A percentile compares a stretch with the other conserved stretches of the same genome.
Evolutionary conservation across 2,888 invertebrate species (phyloP).

Genomic region (Orgyia antiqua): DNA sequence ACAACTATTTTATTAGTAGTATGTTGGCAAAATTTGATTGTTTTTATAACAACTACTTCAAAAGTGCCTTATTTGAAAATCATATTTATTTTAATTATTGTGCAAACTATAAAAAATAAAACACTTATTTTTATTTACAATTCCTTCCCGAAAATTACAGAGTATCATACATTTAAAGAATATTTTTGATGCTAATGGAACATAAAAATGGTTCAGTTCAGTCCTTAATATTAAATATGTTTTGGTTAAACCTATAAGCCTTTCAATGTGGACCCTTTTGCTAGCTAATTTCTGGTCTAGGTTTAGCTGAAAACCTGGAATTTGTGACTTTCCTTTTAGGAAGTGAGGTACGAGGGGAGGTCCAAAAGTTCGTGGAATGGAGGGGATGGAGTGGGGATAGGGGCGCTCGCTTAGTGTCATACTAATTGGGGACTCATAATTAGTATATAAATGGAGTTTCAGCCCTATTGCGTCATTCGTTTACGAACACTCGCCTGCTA

Average conservation of each 20-base stretch:
- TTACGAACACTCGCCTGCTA: too few relatives aligned
- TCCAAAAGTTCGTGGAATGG: too few relatives aligned
- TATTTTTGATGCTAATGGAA: conserved; percentile 10
- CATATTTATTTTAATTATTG: conserved; percentile 2
- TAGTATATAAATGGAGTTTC: too few relatives aligned
- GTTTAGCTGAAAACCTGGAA: not conserved
- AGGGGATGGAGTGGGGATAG: too few relatives aligned
- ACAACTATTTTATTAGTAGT: conserved; percentile 8
- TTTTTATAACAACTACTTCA: conserved; percentile 9
- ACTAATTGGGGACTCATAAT: too few relatives aligned
- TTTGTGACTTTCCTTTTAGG: not conserved
- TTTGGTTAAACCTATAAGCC: not conserved
- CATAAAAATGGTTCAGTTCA: conserved; percentile 3
- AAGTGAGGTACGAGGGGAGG: not conserved
- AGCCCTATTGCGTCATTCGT: too few relatives aligned
- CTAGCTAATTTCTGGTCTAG: conserved; percentile 1
- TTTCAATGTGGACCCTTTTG: conserved; percentile 4
- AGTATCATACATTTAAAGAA: conserved; percentile 15
- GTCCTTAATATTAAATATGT: conserved; percentile 14
- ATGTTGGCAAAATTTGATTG: conserved; percentile 3
- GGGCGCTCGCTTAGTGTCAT: too few relatives aligned
- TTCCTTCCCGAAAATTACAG: conserved; percentile 16
- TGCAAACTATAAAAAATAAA: not conserved
- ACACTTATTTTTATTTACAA: conserved; percentile 2
- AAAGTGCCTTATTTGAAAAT: conserved; percentile 2